Conservation (phyloP, 2,113 vertebrate genomes). For the Lamprotornis superbus region DNA sequence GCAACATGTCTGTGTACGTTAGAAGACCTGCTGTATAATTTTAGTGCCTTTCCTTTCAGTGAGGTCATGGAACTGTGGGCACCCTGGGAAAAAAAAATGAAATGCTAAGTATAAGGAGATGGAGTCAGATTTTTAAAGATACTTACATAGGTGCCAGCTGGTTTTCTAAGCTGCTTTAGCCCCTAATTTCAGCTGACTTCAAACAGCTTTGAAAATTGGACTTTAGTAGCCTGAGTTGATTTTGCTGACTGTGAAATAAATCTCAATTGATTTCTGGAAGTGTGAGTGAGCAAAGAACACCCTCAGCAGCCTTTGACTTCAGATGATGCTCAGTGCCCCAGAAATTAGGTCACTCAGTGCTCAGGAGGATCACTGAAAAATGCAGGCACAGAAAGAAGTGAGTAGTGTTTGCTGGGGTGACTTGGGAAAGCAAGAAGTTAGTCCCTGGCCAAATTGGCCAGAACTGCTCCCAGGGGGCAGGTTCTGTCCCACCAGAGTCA, state of each 20-base stretch:
- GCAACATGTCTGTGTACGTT: not conserved
- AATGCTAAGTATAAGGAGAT: not conserved
- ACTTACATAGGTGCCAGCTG: not conserved
- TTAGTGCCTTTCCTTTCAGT: not conserved
- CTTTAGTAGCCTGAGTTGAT: constrained; percentile 14
- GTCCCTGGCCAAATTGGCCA: constrained; percentile 41
- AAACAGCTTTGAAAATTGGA: constrained; percentile 37
- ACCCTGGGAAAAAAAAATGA: not conserved
- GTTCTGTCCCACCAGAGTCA: constrained; percentile 10
- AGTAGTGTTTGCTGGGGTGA: constrained; percentile 3
- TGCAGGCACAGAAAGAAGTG: constrained; percentile 34
- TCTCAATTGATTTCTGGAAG: constrained; percentile 54
- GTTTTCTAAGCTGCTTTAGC: constrained; percentile 14
- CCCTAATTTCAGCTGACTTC: constrained; percentile 36
- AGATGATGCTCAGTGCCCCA: constrained; percentile 42
- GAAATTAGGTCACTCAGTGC: constrained; percentile 47
- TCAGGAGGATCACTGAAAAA: constrained; percentile 36
- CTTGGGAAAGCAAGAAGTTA: constrained; percentile 26
- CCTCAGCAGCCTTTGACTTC: constrained; percentile 45
- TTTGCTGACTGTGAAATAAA: constrained; percentile 58
- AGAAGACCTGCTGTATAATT: not conserved
- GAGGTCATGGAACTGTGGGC: not conserved
- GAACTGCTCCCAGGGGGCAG: not conserved
- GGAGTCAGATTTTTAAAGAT: constrained; percentile 16
- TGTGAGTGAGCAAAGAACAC: constrained; percentile 35